phyloP scores from a whole-genome alignment of 2,797 vertebrate species.

The Megaceryle alcyon region DNA sequence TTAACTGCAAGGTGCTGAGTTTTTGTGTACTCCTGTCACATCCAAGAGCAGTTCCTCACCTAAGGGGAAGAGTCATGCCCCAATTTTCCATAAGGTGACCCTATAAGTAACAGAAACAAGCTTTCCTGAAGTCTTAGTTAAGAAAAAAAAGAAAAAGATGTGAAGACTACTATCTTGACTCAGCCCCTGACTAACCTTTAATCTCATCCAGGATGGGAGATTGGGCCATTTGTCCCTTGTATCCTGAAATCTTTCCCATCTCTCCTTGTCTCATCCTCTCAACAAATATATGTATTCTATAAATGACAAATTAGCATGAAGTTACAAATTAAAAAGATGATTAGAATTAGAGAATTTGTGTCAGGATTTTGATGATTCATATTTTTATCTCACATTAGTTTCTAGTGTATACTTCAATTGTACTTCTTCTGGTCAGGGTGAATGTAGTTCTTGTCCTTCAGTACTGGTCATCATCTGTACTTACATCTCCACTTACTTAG shows the following conservation, averaged over 20 bases:
- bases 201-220: not conserved
- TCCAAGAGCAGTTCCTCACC: not conserved
- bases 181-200: not conserved
- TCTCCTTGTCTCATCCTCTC: not conserved
- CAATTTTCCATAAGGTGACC: not conserved
- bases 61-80: not conserved
- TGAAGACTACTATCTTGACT: not conserved
- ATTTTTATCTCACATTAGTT: not conserved
- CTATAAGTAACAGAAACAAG: not conserved
- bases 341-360: not conserved
- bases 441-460: not conserved
- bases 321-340: not conserved
- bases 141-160: not conserved
- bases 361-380: not conserved
- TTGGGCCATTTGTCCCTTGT: not conserved
- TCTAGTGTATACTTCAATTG: not conserved
- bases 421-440: not conserved
- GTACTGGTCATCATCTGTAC: not conserved
- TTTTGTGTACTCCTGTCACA: not conserved
- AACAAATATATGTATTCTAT: not conserved
- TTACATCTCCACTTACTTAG: not conserved
- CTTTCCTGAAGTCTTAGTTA: not conserved
- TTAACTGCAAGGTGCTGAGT: not conserved
- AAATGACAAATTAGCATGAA: not conserved
- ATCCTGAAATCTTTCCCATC: not conserved